phyloP scores from a whole-genome alignment of 2,797 vertebrate genomes.

The Gephyroberyx darwinii region DNA sequence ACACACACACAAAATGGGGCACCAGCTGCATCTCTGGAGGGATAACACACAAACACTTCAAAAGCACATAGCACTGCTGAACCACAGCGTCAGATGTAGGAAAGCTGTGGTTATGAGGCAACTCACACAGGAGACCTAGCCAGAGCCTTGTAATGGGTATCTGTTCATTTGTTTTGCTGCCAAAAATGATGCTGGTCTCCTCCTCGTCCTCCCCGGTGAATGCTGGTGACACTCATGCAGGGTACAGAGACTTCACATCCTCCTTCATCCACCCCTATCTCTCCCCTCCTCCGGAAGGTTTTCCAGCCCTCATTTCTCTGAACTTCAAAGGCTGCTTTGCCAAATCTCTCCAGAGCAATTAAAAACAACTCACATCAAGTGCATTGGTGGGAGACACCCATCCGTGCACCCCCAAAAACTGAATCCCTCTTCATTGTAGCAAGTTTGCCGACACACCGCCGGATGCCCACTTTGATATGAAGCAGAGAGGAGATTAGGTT shows the following conservation, averaged over 20 bases:
- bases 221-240: constrained; percentile 32
- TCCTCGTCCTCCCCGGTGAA: constrained; percentile 27
- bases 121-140: constrained; percentile 45
- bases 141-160: constrained; percentile 14
- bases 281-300: not conserved
- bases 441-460: not conserved
- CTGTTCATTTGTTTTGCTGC: constrained; percentile 60
- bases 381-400: constrained; percentile 1
- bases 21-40: constrained; percentile 36
- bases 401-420: not conserved
- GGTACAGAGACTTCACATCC: constrained; percentile 24
- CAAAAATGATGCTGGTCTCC: constrained; percentile 44
- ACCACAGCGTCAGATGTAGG: constrained; percentile 29
- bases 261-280: not conserved
- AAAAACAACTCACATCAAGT: constrained; percentile 30
- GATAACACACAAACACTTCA: constrained; percentile 28
- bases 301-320: constrained; percentile 29
- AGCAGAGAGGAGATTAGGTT: not conserved
- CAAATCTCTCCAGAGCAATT: constrained; percentile 32
- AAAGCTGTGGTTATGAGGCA: constrained; percentile 42
- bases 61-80: constrained; percentile 30
- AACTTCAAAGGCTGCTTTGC: constrained; percentile 34
- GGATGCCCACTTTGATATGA: not conserved
- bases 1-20: constrained; percentile 51
- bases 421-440: not conserved